Conservation (phyloP, 2,113 vertebrate species). For the Ariopsis seemanni region DNA sequence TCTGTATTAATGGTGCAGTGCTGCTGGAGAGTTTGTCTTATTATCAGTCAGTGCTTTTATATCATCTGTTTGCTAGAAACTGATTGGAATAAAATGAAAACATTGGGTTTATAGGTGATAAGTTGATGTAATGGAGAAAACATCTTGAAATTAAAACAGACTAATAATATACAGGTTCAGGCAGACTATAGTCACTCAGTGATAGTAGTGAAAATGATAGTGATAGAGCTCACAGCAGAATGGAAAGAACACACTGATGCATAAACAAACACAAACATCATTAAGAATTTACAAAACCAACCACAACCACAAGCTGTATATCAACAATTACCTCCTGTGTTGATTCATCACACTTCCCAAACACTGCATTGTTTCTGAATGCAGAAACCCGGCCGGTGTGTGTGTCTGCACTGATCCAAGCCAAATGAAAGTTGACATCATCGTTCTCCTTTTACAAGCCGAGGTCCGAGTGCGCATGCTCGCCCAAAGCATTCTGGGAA, state of each 20-base stretch:
- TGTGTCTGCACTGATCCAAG: slow-evolving; percentile 31
- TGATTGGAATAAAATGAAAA: neutral
- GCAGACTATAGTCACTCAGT: neutral
- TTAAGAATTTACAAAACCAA: neutral
- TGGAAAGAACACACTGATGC: neutral
- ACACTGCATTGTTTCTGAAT: slow-evolving; percentile 15
- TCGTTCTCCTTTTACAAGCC: slow-evolving; percentile 12
- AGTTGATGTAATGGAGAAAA: neutral
- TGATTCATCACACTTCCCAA: slow-evolving; percentile 6
- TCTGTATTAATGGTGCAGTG: neutral
- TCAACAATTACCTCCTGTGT: slow-evolving; percentile 22
- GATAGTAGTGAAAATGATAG: neutral
- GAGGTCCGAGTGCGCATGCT: slow-evolving; percentile 43
- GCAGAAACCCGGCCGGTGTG: slow-evolving; percentile 24
- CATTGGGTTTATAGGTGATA: neutral
- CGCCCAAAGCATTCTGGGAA: slow-evolving; percentile 38
- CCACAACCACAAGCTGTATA: neutral
- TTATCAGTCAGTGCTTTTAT: neutral
- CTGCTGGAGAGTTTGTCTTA: neutral
- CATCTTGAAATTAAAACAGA: neutral
- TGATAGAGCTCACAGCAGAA: neutral
- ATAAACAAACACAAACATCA: neutral
- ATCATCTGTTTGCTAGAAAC: neutral
- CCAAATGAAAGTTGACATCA: slow-evolving; percentile 50
- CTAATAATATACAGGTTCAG: neutral